Evolutionary conservation across 1,140 invertebrate species (phyloP).

Genomic region (Halictus rubicundus): DNA sequence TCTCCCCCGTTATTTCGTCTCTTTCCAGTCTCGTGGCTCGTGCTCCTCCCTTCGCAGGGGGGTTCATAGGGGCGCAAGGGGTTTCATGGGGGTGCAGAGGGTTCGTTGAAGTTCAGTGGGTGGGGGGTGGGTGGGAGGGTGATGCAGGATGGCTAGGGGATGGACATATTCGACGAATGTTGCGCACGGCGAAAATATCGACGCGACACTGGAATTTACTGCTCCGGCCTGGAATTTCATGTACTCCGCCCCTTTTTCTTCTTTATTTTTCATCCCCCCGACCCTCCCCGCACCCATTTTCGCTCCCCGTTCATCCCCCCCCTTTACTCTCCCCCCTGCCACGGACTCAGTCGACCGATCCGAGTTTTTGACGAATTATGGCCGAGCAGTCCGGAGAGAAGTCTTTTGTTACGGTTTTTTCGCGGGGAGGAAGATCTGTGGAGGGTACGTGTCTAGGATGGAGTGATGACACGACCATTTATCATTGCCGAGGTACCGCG

Average conservation of each 20-base stretch:
- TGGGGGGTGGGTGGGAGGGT: too few species aligned
- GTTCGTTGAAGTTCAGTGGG: too few species aligned
- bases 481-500: background rate
- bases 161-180: constrained; percentile 28
- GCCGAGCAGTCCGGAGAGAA: background rate
- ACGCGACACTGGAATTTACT: constrained; percentile 21
- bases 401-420: background rate
- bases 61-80: background rate
- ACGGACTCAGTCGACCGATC: background rate
- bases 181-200: constrained; percentile 32
- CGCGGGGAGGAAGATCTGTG: background rate
- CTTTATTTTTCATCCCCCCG: background rate
- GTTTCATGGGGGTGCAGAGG: background rate
- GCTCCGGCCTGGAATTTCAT: constrained; percentile 33
- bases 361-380: constrained; percentile 17
- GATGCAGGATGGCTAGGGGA: background rate
- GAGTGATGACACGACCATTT: background rate
- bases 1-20: background rate
- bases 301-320: background rate
- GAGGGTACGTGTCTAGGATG: background rate
- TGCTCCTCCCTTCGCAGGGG: too few species aligned
- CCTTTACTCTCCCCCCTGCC: background rate
- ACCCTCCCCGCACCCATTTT: background rate
- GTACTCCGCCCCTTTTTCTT: background rate
- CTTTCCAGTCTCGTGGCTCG: constrained; percentile 1